phyloP scores from a whole-genome alignment of 2,888 invertebrate genomes.

The Lithophane ornitopus region DNA sequence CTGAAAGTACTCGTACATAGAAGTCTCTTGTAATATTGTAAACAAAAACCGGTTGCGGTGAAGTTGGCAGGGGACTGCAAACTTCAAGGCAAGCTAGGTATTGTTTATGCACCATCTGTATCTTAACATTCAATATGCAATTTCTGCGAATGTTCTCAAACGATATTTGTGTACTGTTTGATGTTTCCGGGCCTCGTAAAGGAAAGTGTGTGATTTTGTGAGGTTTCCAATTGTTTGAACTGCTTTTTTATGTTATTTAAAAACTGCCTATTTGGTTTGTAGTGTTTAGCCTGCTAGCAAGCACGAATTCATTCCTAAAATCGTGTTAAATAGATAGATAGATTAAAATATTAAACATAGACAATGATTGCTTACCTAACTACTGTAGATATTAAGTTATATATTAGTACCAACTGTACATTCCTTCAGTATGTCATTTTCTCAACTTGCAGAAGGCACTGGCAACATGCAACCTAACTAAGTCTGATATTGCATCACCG shows the following conservation, averaged over 20 bases:
- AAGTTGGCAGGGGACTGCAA: conserved; percentile 33
- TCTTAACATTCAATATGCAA: conserved; percentile 61
- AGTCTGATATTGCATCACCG: too few relatives aligned
- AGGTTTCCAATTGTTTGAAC: conserved; percentile 22
- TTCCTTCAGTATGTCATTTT: background rate
- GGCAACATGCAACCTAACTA: background rate
- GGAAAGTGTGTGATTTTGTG: conserved; percentile 32
- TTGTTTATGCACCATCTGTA: conserved; percentile 61
- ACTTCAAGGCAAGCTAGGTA: conserved; percentile 39
- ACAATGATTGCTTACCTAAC: too few relatives aligned
- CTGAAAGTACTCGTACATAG: conserved; percentile 38
- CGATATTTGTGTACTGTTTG: conserved; percentile 53
- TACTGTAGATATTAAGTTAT: too few relatives aligned
- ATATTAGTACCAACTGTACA: too few relatives aligned
- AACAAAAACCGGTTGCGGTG: conserved; percentile 46
- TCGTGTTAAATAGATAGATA: too few relatives aligned
- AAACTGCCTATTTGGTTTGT: too few relatives aligned
- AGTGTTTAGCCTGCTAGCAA: too few relatives aligned
- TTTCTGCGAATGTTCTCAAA: conserved; percentile 54
- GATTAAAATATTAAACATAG: too few relatives aligned
- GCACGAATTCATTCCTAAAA: too few relatives aligned
- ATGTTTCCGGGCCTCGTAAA: conserved; percentile 49
- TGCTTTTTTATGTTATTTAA: conserved; percentile 1
- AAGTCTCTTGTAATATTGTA: conserved; percentile 46
- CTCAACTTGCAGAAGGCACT: background rate